phyloP scores from a whole-genome alignment of 1,140 invertebrate genomes.

The Drosophila trapezifrons region DNA sequence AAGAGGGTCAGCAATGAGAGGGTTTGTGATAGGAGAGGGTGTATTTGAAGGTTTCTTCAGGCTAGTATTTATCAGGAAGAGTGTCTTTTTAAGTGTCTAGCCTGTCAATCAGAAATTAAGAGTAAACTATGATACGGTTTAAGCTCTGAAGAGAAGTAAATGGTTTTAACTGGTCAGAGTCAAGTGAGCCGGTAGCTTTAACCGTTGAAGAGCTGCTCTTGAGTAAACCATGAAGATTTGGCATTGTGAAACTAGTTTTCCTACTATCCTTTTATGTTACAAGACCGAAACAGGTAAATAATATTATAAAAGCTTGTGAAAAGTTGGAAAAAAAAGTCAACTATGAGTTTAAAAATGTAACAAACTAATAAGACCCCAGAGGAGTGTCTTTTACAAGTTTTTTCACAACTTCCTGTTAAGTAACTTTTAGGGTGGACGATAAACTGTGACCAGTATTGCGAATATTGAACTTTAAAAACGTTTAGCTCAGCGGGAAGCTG shows the following conservation, averaged over 20 bases:
- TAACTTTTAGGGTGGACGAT: not conserved
- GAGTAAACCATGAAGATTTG: not conserved
- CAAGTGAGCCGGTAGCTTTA: not conserved
- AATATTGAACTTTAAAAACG: not conserved
- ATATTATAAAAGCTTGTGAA: not conserved
- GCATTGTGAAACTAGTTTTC: not conserved
- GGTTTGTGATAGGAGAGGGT: constrained; percentile 7
- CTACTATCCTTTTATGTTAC: not conserved
- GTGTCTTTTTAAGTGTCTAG: no score
- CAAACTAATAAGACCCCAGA: not conserved
- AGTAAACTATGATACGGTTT: not conserved
- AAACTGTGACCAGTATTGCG: not conserved
- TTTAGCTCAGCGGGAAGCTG: constrained; percentile 17
- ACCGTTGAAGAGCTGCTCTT: not conserved
- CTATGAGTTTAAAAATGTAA: not conserved
- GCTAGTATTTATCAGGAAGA: no score
- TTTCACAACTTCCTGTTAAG: constrained; percentile 27
- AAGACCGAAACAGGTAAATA: not conserved
- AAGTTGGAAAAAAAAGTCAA: not conserved
- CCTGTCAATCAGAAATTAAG: not conserved
- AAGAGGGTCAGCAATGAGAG: constrained; percentile 13
- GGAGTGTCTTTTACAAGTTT: not conserved
- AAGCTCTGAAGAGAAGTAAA: not conserved
- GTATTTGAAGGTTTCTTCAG: no score
- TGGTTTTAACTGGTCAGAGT: not conserved